Base-by-base conservation (phyloP, 2,888 invertebrate genomes). In the Sphecodes monilicornis region DNA sequence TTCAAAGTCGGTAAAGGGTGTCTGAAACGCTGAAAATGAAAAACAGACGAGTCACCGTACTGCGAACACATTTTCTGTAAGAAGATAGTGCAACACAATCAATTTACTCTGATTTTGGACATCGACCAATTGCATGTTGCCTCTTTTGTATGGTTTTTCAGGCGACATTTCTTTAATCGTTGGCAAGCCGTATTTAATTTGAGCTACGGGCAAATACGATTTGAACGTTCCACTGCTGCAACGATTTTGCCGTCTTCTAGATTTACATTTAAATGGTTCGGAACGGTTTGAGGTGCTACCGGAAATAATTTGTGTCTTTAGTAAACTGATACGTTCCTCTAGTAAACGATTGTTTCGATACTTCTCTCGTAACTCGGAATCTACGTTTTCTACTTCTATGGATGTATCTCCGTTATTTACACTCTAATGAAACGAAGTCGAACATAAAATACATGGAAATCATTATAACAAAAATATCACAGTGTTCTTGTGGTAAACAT, bases 1-100 rank as follows among this genome's bases (percentile, higher is more conserved):
- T 86, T 95, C 95, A 82, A 95, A 94, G 80, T 95, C 94, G 39
- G 92, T 87, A 32, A 94, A 91, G 16, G 91, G 93, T 46, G 93
- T 92, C 50, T 92, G 89, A 76, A 92, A 93, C 26, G 90, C 86
- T 89, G n/a, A 80, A 85, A 71, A 78, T 36, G 54, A 32, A 68
- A 73, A 26, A 54, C 10, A 1, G 18, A 26, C 60, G 50, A 64
- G 10, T n/a, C 41, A 13, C 18, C 3, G 29, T 39, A 16, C 26
- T 3, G 22, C 8, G 26, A 36, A 18, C 4, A 18, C 0, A 43
- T 1, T 54, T 41, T n/a, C 13, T 22, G 2, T 18, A 54, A 66
- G n/a, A 11, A 71, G 29, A 50, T 13, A 22, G 50, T 26, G 50
- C 6, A 46, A 26, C 72, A 16, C 26, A n/a, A 41, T 81, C 77